Conservation (phyloP, 2,888 invertebrate species). For the Habroteleia sp. region DNA sequence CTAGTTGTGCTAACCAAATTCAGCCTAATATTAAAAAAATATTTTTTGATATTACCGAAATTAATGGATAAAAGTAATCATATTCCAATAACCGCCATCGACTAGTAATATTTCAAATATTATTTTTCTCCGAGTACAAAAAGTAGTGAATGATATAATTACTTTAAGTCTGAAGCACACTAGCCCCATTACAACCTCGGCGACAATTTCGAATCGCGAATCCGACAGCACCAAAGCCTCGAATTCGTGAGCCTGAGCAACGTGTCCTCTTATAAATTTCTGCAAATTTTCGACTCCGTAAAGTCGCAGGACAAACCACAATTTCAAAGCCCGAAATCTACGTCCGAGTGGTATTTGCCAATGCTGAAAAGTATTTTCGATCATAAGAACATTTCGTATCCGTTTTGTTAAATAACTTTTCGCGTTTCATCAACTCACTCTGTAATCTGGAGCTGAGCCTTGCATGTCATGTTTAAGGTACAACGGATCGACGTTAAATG, state of each 20-base stretch:
- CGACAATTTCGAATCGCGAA: constrained; percentile 92
- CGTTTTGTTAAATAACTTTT: too few species aligned
- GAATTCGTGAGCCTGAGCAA: constrained; percentile 93
- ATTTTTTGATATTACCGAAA: too few species aligned
- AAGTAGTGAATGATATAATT: constrained; percentile 41
- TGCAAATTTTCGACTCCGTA: constrained; percentile 95
- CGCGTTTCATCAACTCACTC: constrained; percentile 83
- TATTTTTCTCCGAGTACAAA: too few species aligned
- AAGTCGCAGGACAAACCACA: constrained; percentile 96
- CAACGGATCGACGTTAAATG: constrained; percentile 98
- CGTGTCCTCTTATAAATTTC: constrained; percentile 91
- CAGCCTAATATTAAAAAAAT: too few species aligned
- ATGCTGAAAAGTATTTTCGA: too few species aligned
- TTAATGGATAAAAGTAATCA: too few species aligned
- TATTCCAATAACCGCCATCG: too few species aligned
- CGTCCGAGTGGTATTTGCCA: constrained; percentile 98
- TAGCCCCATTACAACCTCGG: constrained; percentile 95
- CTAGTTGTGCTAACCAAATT: too few species aligned
- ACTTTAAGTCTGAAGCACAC: constrained; percentile 97
- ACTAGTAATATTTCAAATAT: too few species aligned
- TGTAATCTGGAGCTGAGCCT: constrained; percentile 94
- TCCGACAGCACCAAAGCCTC: constrained; percentile 89
- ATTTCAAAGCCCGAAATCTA: constrained; percentile 94
- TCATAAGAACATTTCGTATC: too few species aligned
- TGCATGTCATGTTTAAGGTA: constrained; percentile 97